Conservation (phyloP, 64 coral and sea anemone genomes). For the Porites lutea region DNA sequence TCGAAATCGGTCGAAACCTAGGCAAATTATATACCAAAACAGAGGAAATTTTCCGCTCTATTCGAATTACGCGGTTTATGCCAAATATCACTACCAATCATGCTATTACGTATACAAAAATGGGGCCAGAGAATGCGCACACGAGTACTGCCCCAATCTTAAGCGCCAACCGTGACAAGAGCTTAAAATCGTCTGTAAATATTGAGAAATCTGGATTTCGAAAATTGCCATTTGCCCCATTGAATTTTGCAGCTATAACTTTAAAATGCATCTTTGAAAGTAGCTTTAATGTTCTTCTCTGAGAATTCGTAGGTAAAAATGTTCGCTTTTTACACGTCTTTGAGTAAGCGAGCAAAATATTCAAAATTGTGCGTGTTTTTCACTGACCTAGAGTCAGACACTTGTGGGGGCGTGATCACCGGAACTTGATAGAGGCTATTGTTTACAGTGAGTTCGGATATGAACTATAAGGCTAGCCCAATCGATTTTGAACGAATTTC, state of each 20-base stretch:
- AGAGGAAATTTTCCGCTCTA: constrained; percentile 3
- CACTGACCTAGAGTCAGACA: not conserved
- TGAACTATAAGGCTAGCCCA: no score
- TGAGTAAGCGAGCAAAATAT: not conserved
- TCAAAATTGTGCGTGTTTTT: not conserved
- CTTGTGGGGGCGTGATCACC: not conserved
- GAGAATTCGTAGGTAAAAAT: not conserved
- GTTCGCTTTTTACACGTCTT: not conserved
- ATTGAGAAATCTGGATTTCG: not conserved
- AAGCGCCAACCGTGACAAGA: not conserved
- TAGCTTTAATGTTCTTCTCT: not conserved
- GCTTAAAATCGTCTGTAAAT: not conserved
- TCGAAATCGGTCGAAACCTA: not conserved
- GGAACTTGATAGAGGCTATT: not conserved
- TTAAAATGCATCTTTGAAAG: not conserved
- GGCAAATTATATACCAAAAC: not conserved
- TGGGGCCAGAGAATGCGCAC: not conserved
- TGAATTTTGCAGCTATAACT: not conserved
- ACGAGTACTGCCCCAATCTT: not conserved
- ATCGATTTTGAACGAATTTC: no score
- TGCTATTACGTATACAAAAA: no score
- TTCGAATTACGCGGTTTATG: not conserved
- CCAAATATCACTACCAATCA: no score
- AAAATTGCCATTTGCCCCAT: not conserved
- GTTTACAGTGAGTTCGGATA: not conserved